Evolutionary conservation across 2,888 invertebrate species (phyloP).

Genomic region (Pristionchus japonicus): DNA sequence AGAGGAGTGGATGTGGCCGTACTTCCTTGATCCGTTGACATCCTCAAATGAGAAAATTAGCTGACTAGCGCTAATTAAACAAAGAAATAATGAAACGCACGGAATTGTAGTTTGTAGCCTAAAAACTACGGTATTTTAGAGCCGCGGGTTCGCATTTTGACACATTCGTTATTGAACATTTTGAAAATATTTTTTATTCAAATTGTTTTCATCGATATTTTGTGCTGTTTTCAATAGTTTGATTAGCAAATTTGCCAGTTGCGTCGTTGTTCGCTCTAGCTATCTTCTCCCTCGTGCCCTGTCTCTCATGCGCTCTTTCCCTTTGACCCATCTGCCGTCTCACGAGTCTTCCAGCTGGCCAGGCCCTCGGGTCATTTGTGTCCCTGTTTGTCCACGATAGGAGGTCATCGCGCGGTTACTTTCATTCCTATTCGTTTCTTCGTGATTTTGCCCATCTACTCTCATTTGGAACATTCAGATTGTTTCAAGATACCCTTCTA

Average conservation of each 20-base stretch:
- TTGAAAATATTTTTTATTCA: not conserved
- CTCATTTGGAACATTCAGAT: not conserved
- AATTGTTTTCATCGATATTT: not conserved
- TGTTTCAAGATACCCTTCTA: not conserved
- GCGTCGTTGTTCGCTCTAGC: too few relatives aligned
- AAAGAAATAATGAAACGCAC: not conserved
- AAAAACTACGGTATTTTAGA: constrained; percentile 5
- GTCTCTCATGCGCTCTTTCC: not conserved
- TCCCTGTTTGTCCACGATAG: not conserved
- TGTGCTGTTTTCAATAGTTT: too few relatives aligned
- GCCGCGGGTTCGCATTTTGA: not conserved
- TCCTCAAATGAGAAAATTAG: not conserved
- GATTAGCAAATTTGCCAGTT: too few relatives aligned
- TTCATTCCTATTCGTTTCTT: not conserved
- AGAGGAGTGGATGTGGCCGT: not conserved
- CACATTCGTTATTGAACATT: not conserved
- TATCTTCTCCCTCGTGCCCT: not conserved
- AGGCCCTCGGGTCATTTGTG: not conserved
- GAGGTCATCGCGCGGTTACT: not conserved
- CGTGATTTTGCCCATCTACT: not conserved
- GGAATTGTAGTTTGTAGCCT: constrained; percentile 41
- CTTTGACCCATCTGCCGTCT: not conserved
- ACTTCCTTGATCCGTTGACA: constrained; percentile 9
- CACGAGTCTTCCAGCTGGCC: not conserved
- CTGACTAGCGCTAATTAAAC: not conserved